Conservation (phyloP, 2,113 vertebrate genomes). For the Alethe castanea region DNA sequence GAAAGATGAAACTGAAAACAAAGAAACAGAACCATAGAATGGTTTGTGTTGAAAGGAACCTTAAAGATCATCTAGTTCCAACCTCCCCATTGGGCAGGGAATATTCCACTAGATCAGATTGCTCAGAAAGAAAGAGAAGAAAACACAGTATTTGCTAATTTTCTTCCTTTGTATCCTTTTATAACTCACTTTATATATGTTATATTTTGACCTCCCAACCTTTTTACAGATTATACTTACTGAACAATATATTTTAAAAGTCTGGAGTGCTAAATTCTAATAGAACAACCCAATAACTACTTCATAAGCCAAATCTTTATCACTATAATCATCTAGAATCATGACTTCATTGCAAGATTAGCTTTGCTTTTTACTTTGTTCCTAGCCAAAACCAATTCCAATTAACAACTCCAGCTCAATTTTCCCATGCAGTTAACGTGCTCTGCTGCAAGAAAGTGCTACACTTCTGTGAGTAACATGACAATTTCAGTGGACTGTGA, state of each 20-base stretch:
- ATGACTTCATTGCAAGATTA: not conserved
- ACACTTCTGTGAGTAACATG: not conserved
- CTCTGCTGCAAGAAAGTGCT: not conserved
- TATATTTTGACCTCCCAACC: not conserved
- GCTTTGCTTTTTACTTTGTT: not conserved
- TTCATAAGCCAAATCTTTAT: not conserved
- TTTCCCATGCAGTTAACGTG: not conserved
- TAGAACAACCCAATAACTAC: not conserved
- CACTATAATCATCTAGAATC: not conserved
- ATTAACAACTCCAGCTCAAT: not conserved
- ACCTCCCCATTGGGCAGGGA: not conserved
- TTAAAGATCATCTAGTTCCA: not conserved
- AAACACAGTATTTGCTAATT: not conserved
- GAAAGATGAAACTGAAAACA: not conserved
- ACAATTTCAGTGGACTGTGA: not conserved
- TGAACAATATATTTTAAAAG: not conserved
- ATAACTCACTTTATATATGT: not conserved
- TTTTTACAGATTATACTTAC: not conserved
- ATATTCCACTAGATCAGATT: not conserved
- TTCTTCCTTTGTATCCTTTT: not conserved
- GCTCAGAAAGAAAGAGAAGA: not conserved
- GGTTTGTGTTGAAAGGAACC: not conserved
- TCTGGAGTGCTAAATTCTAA: not conserved
- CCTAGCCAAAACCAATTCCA: not conserved
- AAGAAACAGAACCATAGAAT: not conserved